Conservation (phyloP, 2,797 vertebrate genomes). For the Epinephelus malabaricus region DNA sequence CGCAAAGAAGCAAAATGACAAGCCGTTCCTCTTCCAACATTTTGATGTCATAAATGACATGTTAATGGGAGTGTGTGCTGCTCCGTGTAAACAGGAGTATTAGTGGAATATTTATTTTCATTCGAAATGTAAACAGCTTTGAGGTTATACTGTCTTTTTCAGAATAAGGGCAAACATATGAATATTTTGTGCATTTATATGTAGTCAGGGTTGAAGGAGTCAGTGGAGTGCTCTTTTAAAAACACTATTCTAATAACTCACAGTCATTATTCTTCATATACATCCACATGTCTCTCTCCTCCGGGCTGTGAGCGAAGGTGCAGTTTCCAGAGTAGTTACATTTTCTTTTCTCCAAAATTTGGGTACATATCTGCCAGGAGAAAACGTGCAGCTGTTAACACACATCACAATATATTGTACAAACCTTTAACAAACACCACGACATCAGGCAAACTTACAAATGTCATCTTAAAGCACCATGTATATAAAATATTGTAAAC, state of each 20-base stretch:
- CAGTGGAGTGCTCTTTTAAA: neutral
- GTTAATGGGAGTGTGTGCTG: no score
- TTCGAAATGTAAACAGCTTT: no score
- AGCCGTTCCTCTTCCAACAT: no score
- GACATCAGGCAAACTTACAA: neutral
- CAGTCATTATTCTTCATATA: conserved; percentile 97
- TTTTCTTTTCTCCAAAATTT: conserved; percentile 91
- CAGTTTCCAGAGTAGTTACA: conserved; percentile 94
- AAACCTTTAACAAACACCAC: neutral
- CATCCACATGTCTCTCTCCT: conserved; percentile 97
- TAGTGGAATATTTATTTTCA: no score
- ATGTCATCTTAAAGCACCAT: neutral
- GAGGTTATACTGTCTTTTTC: no score
- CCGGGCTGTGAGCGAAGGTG: conserved; percentile 94
- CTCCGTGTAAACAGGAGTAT: no score
- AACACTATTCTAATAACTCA: conserved; percentile 79
- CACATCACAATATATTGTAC: neutral
- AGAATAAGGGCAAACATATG: no score
- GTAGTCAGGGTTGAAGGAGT: no score
- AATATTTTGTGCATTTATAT: no score
- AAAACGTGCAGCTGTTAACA: neutral
- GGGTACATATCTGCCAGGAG: conserved; percentile 89
- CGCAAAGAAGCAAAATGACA: no score
- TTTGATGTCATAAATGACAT: no score
- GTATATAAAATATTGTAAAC: neutral